Base-by-base conservation (phyloP, 1,140 invertebrate genomes). In the Goniozus legneri region DNA sequence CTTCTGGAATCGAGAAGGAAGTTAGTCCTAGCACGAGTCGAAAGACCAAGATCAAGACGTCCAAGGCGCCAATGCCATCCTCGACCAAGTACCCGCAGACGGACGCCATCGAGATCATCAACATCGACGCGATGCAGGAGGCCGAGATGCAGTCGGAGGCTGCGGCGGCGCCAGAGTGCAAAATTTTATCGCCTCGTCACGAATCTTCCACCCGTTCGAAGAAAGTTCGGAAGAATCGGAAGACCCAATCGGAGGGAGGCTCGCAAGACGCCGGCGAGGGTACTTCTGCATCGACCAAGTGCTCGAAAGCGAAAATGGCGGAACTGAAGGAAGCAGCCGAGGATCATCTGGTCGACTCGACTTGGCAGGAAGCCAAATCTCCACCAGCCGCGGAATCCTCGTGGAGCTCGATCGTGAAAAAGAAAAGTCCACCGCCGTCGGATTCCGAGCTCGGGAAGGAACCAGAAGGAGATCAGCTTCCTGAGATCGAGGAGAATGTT, bases 61-160 rank as follows among this genome's bases (percentile, higher is more conserved):
- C 18, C 2, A 57, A 57, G 27, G 41, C 19, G 0, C 30, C 34
- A 24, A 24, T 24, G 13, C 10, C n/a, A 6, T 14, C 36, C 4
- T 27, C 3, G 24, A 32, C 18, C 37, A 56, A 50, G 43, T 13
- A 13, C 10, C 34, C 46, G 10, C 40, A 21, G 15, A 24, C 31
- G 6, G 13, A 6, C 6, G 42, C 19, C 2, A 42, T 69, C 2
- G 71, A 76, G 31, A 73, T 73, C n/a, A 73, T 74, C 27, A 64
- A 74, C 21, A 64, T 74, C 3, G 70, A 71, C 38, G 65, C 70
- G 13, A 59, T 66, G 43, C 56, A 64, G 19, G 62, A 64, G 27
- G 56, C 53, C 0, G 67, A 71, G 10, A 49, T 56, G 54, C 47
- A 62, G 8, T 32, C 44, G 1, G 27, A 38, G 1, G 36, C 14